Evolutionary conservation across 2,797 vertebrate species (phyloP).

Genomic region (Sparus aurata): DNA sequence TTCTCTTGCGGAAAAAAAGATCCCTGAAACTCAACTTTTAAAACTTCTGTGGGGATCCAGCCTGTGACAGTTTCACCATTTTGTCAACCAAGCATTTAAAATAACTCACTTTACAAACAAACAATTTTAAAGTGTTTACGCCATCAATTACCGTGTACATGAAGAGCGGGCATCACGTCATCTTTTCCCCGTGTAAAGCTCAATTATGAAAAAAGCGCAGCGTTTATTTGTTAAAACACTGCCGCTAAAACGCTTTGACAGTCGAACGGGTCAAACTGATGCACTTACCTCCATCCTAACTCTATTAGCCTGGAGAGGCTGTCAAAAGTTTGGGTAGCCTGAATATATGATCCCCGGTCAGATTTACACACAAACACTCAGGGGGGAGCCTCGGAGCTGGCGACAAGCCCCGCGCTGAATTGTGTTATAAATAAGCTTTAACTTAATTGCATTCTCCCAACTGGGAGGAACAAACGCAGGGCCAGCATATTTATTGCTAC

Average conservation of each 20-base stretch:
- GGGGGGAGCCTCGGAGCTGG: constrained; percentile 36
- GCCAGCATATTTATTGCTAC: constrained; percentile 75
- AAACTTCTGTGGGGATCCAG: not conserved
- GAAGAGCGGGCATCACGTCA: not conserved
- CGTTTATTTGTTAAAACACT: constrained; percentile 27
- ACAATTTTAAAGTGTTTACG: constrained; percentile 3
- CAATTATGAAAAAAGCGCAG: not conserved
- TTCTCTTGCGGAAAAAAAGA: not conserved
- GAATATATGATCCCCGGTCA: constrained; percentile 57
- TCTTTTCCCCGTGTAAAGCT: not conserved
- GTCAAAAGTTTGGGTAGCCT: constrained; percentile 55
- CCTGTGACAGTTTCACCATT: constrained; percentile 13
- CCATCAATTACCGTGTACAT: not conserved
- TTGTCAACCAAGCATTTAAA: constrained; percentile 29
- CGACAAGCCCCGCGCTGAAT: constrained; percentile 59
- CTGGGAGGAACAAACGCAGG: constrained; percentile 65
- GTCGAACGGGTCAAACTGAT: constrained; percentile 49
- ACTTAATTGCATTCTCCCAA: constrained; percentile 75
- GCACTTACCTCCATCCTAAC: constrained; percentile 45
- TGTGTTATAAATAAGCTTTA: constrained; percentile 79
- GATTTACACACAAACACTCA: constrained; percentile 68
- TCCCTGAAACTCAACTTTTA: not conserved
- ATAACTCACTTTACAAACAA: not conserved
- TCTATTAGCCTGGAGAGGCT: constrained; percentile 50
- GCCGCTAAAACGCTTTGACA: constrained; percentile 26